These are phyloP conservation scores for Ophion slaviceki DNA, from an alignment of 2,888 invertebrate genomes.

Conservation along the genomic window DNA sequence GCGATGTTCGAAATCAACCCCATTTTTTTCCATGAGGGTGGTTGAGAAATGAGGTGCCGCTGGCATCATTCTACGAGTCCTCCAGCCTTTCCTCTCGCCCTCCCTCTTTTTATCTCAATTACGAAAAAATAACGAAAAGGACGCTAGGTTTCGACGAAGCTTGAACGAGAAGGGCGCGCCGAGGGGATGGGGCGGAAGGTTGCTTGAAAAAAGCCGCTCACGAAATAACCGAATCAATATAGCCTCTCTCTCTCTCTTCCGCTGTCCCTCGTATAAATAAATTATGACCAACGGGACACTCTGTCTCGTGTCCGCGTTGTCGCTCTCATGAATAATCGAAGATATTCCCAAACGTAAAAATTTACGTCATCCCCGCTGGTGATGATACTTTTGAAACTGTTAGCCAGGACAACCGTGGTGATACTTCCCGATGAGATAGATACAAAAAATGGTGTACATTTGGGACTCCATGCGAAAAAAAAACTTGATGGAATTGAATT, in stretches of 20 bases:
- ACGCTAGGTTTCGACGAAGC: constrained; percentile 30
- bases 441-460: constrained; percentile 2
- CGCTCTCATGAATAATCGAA: constrained; percentile 60
- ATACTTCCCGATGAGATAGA: not conserved
- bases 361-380: constrained; percentile 55
- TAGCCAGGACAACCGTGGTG: constrained; percentile 7
- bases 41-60: constrained; percentile 58
- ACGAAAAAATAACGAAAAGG: constrained; percentile 59
- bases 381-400: constrained; percentile 61
- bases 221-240: constrained; percentile 40
- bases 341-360: constrained; percentile 52
- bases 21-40: constrained; percentile 42
- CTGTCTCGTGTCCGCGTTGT: constrained; percentile 16
- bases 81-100: not conserved
- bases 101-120: constrained; percentile 56
- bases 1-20: constrained; percentile 23
- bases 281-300: constrained; percentile 48
- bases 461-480: constrained; percentile 9
- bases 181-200: constrained; percentile 29
- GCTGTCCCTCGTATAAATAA: constrained; percentile 51
- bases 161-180: not conserved
- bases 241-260: constrained; percentile 10
- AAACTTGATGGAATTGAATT: constrained; percentile 40
- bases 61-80: constrained; percentile 50
- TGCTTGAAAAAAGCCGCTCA: constrained; percentile 33